Evolutionary conservation across 2,113 vertebrate species (phyloP).

Genomic region (Ceyx cyanopectus): DNA sequence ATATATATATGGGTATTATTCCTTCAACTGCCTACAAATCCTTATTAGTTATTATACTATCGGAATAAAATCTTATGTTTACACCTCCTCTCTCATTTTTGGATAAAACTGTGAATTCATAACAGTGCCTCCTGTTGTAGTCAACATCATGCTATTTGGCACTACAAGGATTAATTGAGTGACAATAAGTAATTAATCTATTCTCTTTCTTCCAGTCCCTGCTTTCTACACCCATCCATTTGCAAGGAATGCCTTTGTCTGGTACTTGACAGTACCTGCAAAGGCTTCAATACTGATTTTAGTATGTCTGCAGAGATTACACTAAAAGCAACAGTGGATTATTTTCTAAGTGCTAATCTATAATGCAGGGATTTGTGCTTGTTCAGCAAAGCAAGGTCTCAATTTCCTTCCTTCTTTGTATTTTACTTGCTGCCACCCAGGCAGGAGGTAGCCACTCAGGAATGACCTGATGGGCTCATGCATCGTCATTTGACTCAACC

Average conservation of each 20-base stretch:
- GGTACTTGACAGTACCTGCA: not conserved
- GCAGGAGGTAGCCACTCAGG: not conserved
- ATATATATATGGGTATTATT: not conserved
- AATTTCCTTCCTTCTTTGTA: not conserved
- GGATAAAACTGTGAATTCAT: not conserved
- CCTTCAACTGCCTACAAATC: not conserved
- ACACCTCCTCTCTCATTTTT: not conserved
- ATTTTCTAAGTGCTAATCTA: conserved; percentile 39
- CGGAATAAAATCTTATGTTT: not conserved
- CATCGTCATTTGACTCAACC: conserved; percentile 47
- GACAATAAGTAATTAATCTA: conserved; percentile 11
- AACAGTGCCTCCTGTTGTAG: not conserved
- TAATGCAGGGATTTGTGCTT: conserved; percentile 26
- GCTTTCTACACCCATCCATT: conserved; percentile 19
- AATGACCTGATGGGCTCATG: not conserved
- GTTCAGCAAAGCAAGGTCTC: conserved; percentile 25
- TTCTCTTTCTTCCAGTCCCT: not conserved
- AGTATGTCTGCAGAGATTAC: conserved; percentile 42
- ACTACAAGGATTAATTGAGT: not conserved
- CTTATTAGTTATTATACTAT: not conserved
- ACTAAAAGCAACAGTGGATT: conserved; percentile 18
- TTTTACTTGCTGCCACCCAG: conserved; percentile 30
- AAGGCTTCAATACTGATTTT: conserved; percentile 24
- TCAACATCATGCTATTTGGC: not conserved
- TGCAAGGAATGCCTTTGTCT: conserved; percentile 1